A percentile compares a stretch with the other conserved stretches of the same genome.
Evolutionary conservation across 2,888 invertebrate genomes (phyloP).

Genomic region (Drosophila borealis): DNA sequence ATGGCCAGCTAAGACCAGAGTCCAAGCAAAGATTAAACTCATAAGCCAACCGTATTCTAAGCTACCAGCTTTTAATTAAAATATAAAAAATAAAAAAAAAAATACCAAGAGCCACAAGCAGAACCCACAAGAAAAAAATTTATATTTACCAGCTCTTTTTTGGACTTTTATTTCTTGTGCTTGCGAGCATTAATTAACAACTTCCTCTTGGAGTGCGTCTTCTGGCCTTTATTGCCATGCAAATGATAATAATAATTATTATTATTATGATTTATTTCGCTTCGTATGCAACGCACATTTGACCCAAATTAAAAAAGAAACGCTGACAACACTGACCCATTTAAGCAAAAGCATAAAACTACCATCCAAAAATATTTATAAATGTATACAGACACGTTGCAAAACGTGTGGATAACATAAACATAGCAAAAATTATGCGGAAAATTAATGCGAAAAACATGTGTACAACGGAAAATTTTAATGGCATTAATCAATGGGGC

Average conservation of each 20-base stretch:
- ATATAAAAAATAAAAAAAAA: background rate
- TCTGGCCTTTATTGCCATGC: constrained; percentile 54
- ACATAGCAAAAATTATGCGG: constrained; percentile 23
- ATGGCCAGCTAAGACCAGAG: constrained; percentile 26
- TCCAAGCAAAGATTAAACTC: constrained; percentile 5
- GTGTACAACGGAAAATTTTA: constrained; percentile 12
- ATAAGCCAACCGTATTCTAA: constrained; percentile 20
- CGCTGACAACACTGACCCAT: constrained; percentile 70
- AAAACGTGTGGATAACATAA: constrained; percentile 32
- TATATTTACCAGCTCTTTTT: constrained; percentile 44
- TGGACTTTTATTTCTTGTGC: constrained; percentile 32
- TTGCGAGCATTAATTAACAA: constrained; percentile 70
- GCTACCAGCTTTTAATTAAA: constrained; percentile 52
- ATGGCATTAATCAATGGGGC: constrained; percentile 19
- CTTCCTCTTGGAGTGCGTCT: constrained; percentile 56
- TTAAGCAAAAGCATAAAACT: constrained; percentile 29
- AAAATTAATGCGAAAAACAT: constrained; percentile 6
- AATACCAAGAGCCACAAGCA: constrained; percentile 19
- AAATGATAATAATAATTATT: constrained; percentile 55
- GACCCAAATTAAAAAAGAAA: constrained; percentile 65
- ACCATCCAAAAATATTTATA: constrained; percentile 15
- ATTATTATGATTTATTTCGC: constrained; percentile 53
- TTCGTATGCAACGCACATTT: constrained; percentile 65
- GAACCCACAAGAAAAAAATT: constrained; percentile 34
- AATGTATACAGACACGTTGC: constrained; percentile 4